Base-by-base conservation (phyloP, 2,888 invertebrate species). In the Eurytoma californica region DNA sequence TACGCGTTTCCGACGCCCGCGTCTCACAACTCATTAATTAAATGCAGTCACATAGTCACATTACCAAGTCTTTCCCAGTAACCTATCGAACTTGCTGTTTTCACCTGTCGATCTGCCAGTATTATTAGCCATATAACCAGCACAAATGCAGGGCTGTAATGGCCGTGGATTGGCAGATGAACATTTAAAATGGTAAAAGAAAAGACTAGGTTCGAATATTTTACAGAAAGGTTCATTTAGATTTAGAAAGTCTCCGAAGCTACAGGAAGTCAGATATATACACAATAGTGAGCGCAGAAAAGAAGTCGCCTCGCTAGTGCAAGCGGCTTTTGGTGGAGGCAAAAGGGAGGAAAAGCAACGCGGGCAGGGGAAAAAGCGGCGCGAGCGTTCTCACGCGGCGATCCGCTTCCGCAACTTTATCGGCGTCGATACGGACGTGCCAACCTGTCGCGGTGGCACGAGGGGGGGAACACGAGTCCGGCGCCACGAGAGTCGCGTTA, bases 1-100 rank as follows among this genome's bases (percentile, higher is more conserved):
- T 39, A 72, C 67, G 28, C 53, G 58, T 67, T 76, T 47, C 47
- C 51, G 53, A 63, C 55, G 39, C 61, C 63, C 20, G 24, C n/a
- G 28, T 47, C 14, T 18, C 7, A 14, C 12, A 14, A n/a, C 28
- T 28, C 28, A 28, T 55, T 72, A 65, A 72, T 72, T 70, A 77
- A 39, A 72, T 67, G 53, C 67, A 72, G 63, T 72, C 72, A 68
- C 61, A 78, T 78, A 72, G 63, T 72, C 72, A 68, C 61, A 78
- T 78, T 72, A 63, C 55, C 68, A 55, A 9, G 7, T 78, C 72
- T 78, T 68, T 78, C 78, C 68, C 24, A 68, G 39, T 78, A 78
- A 72, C 67, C 68, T 55, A 28, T 60, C 61, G 68, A 72, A 72
- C 77, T 77, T 78, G 68, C n/a, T 39, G 30, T 70, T 77, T 77